Evolutionary conservation across 2,888 invertebrate genomes (phyloP).

Genomic region (Megastigmus dorsalis): DNA sequence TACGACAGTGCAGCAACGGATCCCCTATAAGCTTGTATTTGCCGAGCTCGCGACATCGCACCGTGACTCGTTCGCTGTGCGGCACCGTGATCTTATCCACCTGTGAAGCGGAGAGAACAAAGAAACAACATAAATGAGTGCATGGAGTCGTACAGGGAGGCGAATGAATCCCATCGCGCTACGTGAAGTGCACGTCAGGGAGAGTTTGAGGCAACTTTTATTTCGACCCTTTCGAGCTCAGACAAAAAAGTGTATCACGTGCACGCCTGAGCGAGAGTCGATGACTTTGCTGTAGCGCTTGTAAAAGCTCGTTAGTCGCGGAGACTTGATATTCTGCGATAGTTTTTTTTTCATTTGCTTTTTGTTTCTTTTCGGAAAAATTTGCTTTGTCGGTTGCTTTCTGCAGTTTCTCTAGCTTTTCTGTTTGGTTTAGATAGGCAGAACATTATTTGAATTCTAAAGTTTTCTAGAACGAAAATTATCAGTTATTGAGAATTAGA

Average conservation of each 20-base stretch:
- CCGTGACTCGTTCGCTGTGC: conserved; percentile 85
- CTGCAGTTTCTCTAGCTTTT: too few species aligned
- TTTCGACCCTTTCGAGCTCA: background rate
- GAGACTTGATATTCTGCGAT: conserved; percentile 1
- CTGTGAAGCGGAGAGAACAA: conserved; percentile 59
- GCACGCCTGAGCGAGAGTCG: background rate
- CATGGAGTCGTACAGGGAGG: background rate
- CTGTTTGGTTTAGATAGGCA: too few species aligned
- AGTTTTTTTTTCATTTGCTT: too few species aligned
- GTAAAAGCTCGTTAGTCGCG: conserved; percentile 7
- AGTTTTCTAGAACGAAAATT: too few species aligned
- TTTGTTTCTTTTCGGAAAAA: too few species aligned
- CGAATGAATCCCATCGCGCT: too few species aligned
- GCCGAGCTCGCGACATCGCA: conserved; percentile 88
- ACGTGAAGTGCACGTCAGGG: background rate
- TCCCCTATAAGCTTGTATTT: conserved; percentile 90
- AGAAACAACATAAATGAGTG: background rate
- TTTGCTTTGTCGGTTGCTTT: too few species aligned
- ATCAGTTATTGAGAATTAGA: too few species aligned
- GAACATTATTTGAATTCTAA: too few species aligned
- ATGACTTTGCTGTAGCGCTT: background rate
- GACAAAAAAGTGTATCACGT: too few species aligned
- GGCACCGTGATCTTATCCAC: conserved; percentile 76
- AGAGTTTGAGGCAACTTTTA: conserved; percentile 4
- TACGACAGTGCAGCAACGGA: conserved; percentile 84